Percentiles rank a stretch among this genome's conserved stretches.
Evolutionary conservation across 2,888 invertebrate genomes (phyloP).

Genomic region (Urechis unicinctus): DNA sequence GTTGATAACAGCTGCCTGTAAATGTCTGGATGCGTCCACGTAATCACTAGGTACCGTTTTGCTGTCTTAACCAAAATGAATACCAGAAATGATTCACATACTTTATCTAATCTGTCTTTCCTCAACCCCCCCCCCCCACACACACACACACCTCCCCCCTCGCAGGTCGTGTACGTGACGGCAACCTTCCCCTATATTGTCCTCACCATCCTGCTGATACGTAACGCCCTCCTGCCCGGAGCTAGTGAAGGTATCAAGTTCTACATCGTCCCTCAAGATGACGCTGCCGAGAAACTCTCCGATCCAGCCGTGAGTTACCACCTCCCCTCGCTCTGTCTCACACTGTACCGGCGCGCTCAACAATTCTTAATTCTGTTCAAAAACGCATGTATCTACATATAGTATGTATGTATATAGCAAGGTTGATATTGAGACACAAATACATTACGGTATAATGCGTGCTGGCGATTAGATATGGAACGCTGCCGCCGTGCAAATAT

Average conservation of each 20-base stretch:
- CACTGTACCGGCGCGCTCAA: too few species aligned
- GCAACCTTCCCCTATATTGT: conserved; percentile 42
- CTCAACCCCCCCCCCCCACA: too few species aligned
- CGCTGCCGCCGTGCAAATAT: conserved; percentile 50
- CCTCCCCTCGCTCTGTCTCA: not conserved
- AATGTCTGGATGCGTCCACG: not conserved
- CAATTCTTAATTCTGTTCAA: too few species aligned
- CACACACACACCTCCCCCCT: too few species aligned
- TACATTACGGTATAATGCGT: too few species aligned
- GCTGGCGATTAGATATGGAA: conserved; percentile 43
- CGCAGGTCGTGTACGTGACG: conserved; percentile 43
- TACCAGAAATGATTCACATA: too few species aligned
- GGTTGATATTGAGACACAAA: too few species aligned
- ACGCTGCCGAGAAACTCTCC: too few species aligned
- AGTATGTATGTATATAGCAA: too few species aligned
- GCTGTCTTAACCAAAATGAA: too few species aligned
- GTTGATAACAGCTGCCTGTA: not conserved
- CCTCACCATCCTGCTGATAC: conserved; percentile 32
- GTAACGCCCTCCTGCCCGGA: conserved; percentile 35
- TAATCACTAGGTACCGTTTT: not conserved
- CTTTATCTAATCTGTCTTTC: too few species aligned
- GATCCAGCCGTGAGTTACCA: not conserved
- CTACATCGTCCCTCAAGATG: conserved; percentile 38
- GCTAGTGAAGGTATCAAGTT: conserved; percentile 35
- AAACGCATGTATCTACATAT: too few species aligned